Evolutionary conservation across 1,140 invertebrate genomes (phyloP), one percentile per base, ranked within the genome.

Genomic region (Lysiphlebus fabarum): DNA sequence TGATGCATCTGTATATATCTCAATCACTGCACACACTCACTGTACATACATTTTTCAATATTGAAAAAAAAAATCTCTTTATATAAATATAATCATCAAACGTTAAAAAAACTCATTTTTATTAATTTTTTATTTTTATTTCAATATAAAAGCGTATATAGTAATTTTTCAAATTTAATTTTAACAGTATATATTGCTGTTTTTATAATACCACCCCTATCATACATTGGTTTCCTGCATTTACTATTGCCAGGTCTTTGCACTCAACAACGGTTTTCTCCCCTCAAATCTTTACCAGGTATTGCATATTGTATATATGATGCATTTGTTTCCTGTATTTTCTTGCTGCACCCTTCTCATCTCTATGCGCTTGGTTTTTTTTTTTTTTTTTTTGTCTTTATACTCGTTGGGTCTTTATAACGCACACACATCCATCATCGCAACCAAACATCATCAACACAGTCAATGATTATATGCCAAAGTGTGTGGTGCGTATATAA

Each of bases 401-500:
- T 6, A 37, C 17, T 56, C 45, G 5, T 17, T 59, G 44, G 41
- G 14, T 48, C 48, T 57, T 43, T 48, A 50, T 12, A 12, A 34
- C 54, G 34, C 56, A 26, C 4, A 26, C 17, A 26, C 17, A 26
- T 26, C 43, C 12, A 43, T 14, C 58, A 60, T 38, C 56, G 53
- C 58, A 17, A 43, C 40, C 14, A 17, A 51, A 51, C 11, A 42
- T 48, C 44, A 45, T 56, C 36, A 48, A 41, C 40, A 49, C 45
- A 12, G 14, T 10, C 7, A 50, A 34, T 33, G 33, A 38, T 50
- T 34, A 50, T 36, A 37, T 7, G 48, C 9, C 12, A 8, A 37
- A 43, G 53, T 40, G 34, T 47, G 37, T 45, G 34, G 33, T 41
- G 41, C 42, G 47, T 34, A 8, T 7, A n/a, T 73, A 73, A 76